Percentiles rank a stretch among this genome's conserved stretches.
Conservation (phyloP, 2,888 invertebrate species). For the Podabrus alpinus region DNA sequence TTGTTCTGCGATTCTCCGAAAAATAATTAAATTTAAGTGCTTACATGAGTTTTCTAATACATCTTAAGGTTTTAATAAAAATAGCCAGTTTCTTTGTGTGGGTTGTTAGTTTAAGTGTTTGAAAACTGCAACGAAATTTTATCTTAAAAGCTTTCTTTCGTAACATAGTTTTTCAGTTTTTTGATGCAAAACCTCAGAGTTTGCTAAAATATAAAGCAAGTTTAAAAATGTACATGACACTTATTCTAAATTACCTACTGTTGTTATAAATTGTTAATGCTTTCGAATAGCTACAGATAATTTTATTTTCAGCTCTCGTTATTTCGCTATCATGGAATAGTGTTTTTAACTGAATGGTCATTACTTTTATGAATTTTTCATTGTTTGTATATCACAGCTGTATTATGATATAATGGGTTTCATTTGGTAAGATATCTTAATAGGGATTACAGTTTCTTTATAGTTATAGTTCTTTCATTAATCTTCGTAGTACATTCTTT, state of each 20-base stretch:
- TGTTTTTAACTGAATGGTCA: too few relatives aligned
- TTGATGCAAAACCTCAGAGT: not conserved
- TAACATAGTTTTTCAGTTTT: constrained; percentile 1
- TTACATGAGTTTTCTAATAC: not conserved
- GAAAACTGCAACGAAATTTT: not conserved
- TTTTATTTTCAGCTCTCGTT: not conserved
- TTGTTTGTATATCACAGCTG: too few relatives aligned
- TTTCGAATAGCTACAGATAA: not conserved
- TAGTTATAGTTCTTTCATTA: too few relatives aligned
- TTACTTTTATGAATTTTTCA: too few relatives aligned
- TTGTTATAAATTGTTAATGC: too few relatives aligned
- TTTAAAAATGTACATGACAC: not conserved
- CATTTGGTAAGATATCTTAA: too few relatives aligned
- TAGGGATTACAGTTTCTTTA: too few relatives aligned
- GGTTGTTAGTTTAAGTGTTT: not conserved
- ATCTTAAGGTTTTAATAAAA: not conserved
- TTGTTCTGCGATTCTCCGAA: not conserved
- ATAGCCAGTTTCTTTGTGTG: not conserved
- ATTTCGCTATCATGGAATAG: too few relatives aligned
- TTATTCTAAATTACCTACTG: too few relatives aligned
- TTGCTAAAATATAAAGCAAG: not conserved
- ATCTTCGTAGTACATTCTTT: too few relatives aligned
- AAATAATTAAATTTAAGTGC: not conserved
- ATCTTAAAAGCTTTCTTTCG: constrained; percentile 2
- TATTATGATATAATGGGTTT: too few relatives aligned